Conservation (phyloP, 2,888 invertebrate genomes). For the Eucera pruinosa region DNA sequence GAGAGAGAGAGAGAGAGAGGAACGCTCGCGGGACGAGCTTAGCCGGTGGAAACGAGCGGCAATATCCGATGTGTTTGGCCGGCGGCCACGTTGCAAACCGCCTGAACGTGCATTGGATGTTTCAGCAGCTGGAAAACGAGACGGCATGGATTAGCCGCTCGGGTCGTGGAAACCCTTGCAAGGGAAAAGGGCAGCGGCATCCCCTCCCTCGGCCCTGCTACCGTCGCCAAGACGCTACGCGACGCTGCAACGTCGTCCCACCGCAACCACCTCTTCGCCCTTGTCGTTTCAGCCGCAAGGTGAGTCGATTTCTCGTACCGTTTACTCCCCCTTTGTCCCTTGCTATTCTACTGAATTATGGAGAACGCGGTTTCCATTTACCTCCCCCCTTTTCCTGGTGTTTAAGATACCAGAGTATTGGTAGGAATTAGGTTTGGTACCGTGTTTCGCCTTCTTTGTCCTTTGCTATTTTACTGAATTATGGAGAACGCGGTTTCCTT, state of each 20-base stretch:
- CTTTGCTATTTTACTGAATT: too few species aligned
- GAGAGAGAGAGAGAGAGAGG: not conserved
- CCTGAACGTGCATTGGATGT: constrained; percentile 76
- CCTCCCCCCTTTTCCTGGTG: too few species aligned
- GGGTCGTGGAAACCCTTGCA: constrained; percentile 72
- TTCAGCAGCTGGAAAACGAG: constrained; percentile 78
- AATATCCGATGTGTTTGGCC: constrained; percentile 65
- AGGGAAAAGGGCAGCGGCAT: constrained; percentile 77
- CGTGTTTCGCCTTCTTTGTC: not conserved
- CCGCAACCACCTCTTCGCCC: constrained; percentile 79
- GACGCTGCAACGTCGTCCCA: constrained; percentile 63
- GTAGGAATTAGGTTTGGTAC: too few species aligned
- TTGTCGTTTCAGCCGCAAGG: constrained; percentile 82
- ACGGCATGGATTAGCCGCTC: constrained; percentile 80
- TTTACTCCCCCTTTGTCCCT: too few species aligned
- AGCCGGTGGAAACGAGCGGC: constrained; percentile 10
- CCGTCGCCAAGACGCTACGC: constrained; percentile 68
- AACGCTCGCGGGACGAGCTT: not conserved
- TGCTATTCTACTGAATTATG: too few species aligned
- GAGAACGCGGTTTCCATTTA: too few species aligned
- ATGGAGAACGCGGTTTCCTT: too few species aligned
- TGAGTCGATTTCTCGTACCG: constrained; percentile 69
- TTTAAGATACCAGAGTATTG: too few species aligned
- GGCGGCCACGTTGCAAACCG: constrained; percentile 64
- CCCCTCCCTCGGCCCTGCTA: constrained; percentile 70